A percentile compares a stretch with the other conserved stretches of the same genome.
Conservation (phyloP, 1,140 invertebrate species). For the Atta colombica region DNA sequence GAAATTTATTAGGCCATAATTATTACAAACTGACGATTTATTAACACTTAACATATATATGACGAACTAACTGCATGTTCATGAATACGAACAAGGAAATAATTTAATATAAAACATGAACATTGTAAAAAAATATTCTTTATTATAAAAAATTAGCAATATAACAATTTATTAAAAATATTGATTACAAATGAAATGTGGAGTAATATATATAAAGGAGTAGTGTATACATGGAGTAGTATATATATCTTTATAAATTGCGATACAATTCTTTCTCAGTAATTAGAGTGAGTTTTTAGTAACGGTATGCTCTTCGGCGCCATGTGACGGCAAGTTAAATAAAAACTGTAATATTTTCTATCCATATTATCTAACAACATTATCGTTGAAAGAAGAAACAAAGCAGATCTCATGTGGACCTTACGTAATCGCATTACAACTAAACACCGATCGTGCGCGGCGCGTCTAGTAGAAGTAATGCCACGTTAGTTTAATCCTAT, state of each 20-base stretch:
- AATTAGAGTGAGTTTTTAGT: neutral
- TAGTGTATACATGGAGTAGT: too few relatives aligned
- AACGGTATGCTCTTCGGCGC: neutral
- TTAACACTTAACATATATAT: too few relatives aligned
- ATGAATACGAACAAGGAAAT: neutral
- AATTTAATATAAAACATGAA: neutral
- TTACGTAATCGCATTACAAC: slow-evolving; percentile 31
- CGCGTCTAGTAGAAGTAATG: slow-evolving; percentile 13
- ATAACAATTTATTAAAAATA: neutral
- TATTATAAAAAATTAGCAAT: neutral
- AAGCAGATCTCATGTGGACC: slow-evolving; percentile 24
- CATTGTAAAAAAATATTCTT: neutral
- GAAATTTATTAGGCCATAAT: slow-evolving; percentile 10
- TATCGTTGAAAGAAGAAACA: slow-evolving; percentile 27
- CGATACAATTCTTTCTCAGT: neutral
- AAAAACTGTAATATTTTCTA: slow-evolving; percentile 26
- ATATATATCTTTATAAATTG: neutral
- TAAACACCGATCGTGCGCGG: slow-evolving; percentile 15
- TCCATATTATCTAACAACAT: slow-evolving; percentile 5
- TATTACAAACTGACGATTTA: neutral
- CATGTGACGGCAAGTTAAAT: neutral
- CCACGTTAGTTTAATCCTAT: slow-evolving; percentile 50
- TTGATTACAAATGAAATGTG: neutral
- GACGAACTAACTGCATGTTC: neutral
- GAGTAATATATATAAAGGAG: neutral